Percentiles rank a stretch among this genome's conserved stretches.
These are phyloP conservation scores for Pecten maximus DNA, from an alignment of 2,888 invertebrate species.

Conservation along the genomic window DNA sequence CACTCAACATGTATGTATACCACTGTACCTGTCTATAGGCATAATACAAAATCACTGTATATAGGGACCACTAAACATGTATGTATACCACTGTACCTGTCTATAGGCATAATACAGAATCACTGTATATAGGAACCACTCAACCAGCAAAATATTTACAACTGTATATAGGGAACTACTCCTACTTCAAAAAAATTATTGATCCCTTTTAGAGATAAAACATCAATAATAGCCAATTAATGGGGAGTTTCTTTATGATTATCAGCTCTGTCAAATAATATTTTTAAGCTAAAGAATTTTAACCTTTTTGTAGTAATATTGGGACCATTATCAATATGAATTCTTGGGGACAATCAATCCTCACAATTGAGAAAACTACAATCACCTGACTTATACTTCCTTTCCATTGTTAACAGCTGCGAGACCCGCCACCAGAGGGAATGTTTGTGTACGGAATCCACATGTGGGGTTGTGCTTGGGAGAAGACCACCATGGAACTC, in stretches of 20 bases:
- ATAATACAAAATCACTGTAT: no score
- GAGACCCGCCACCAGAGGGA: conserved; percentile 83
- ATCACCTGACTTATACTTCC: background rate
- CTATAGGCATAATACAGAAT: no score
- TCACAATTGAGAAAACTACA: background rate
- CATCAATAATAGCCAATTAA: background rate
- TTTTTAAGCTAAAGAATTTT: no score
- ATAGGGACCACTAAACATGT: no score
- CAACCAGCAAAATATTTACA: no score
- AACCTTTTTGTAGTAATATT: background rate
- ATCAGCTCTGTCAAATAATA: background rate
- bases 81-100: conserved; percentile 66
- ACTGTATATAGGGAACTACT: no score
- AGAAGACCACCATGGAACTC: conserved; percentile 81
- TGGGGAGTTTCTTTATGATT: background rate
- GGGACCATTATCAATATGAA: background rate
- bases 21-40: no score
- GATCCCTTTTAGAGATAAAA: background rate
- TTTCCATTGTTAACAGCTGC: conserved; percentile 69
- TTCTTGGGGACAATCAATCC: background rate
- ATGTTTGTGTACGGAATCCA: conserved; percentile 82
- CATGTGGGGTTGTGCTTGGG: conserved; percentile 82
- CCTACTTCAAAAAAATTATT: no score
- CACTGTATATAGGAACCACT: background rate
- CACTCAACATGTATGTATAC: no score